These are phyloP conservation scores for Mythimna vitellina DNA, from an alignment of 2,888 invertebrate species.

Conservation along the genomic window DNA sequence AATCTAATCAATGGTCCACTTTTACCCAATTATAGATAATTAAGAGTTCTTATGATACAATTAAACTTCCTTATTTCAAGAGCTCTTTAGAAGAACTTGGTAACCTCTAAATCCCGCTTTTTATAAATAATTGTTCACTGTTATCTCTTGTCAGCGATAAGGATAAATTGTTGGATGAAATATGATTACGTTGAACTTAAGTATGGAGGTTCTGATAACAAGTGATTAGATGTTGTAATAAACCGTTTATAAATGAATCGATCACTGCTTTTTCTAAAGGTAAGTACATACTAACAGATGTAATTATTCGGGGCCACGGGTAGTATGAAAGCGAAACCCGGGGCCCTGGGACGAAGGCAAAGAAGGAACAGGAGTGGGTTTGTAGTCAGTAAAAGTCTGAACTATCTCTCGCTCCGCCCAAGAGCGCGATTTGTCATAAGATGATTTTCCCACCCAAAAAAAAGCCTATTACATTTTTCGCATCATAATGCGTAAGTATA, in stretches of 20 bases:
- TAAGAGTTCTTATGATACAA: neutral
- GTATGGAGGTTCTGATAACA: constrained; percentile 36
- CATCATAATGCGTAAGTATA: neutral
- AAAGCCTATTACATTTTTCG: neutral
- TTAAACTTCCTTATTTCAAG: constrained; percentile 24
- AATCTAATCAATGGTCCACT: constrained; percentile 5
- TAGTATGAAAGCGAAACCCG: no score
- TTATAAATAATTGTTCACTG: neutral
- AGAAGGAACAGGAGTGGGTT: no score
- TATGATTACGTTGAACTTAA: constrained; percentile 11
- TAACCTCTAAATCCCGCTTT: constrained; percentile 26
- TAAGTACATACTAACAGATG: neutral
- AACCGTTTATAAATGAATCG: constrained; percentile 34
- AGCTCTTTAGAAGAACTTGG: neutral
- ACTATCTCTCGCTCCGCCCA: no score
- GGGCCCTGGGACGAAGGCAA: no score
- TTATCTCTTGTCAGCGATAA: constrained; percentile 42
- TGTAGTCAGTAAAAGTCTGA: no score
- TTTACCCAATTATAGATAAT: constrained; percentile 11
- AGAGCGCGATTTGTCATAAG: no score
- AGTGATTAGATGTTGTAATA: constrained; percentile 31
- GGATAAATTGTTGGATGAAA: constrained; percentile 26
- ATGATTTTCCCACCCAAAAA: no score
- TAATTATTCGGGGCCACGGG: neutral
- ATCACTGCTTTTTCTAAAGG: constrained; percentile 35